A percentile compares a stretch with the other conserved stretches of the same genome.
These are phyloP conservation scores for Eupithecia centaureata DNA, from an alignment of 2,888 invertebrate genomes.

Conservation along the genomic window DNA sequence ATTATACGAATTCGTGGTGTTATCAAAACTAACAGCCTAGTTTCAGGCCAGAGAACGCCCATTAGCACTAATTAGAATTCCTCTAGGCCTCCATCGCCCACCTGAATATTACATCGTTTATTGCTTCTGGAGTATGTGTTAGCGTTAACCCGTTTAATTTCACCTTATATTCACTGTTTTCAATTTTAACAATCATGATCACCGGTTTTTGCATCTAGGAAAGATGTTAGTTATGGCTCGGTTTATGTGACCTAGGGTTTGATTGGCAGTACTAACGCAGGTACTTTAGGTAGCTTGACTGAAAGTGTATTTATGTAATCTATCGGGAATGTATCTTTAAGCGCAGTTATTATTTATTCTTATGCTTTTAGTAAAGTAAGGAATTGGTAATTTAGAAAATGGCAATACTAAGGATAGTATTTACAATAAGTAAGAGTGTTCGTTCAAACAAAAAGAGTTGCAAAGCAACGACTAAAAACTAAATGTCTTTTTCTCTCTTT, in stretches of 20 bases:
- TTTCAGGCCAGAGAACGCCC: constrained; percentile 68
- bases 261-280: not conserved
- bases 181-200: not conserved
- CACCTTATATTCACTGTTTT: not conserved
- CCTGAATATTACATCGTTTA: constrained; percentile 42
- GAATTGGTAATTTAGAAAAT: not conserved
- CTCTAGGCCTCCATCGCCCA: constrained; percentile 52
- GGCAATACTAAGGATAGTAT: not conserved
- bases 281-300: not conserved
- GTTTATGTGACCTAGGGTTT: not conserved
- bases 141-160: constrained; percentile 22
- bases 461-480: not conserved
- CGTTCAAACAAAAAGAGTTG: not conserved
- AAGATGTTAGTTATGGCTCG: no score
- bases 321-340: no score
- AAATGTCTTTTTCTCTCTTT: not conserved
- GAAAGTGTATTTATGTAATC: not conserved
- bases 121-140: constrained; percentile 38
- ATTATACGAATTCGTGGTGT: constrained; percentile 28
- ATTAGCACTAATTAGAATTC: constrained; percentile 80
- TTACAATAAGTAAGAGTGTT: not conserved
- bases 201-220: not conserved
- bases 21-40: constrained; percentile 53
- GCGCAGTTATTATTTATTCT: no score
- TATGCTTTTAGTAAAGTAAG: no score